Base-by-base conservation (phyloP, 2,113 vertebrate species). In the Actenoides hombroni region DNA sequence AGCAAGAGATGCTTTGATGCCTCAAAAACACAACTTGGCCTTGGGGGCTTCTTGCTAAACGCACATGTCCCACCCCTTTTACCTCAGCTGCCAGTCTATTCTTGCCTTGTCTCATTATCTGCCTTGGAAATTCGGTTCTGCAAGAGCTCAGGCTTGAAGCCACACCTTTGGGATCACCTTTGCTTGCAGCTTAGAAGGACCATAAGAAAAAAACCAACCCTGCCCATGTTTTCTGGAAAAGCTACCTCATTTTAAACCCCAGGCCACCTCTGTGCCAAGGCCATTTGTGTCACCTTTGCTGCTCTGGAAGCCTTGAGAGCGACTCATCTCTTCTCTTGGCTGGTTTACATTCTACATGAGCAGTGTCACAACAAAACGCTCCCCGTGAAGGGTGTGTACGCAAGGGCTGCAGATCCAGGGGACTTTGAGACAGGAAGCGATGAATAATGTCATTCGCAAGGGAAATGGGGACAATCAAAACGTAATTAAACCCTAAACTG, bases 81-180 rank as follows among this genome's bases (percentile, higher is more conserved):
- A 68, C 37, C 46, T 85, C 77, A 67, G 60, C 9, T 86, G 68
- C 86, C 76, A 51, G 86, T 56, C 88, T 83, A 7, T 46, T 95
- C 90, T 83, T 88, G 73, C 78, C 77, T 84, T n/a, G 33, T 18
- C 83, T 87, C 83, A 63, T 60, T 83, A 83, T 39, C 73, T 79
- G 80, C 64, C 79, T 56, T 74, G 70, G 80, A 90, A 95, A 76
- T 75, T 68, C 7, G 69, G 53, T 71, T 93, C 80, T 3, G 3
- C 46, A 71, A 92, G 31, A 73, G 39, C 81, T 75, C 79, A 74
- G 63, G 70, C 40, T 0, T 0, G 0, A 90, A 90, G 64, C 75
- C 95, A 84, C 92, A 63, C 94, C 93, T 97, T 76, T 24, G 20
- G 82, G 64, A 93, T 73, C 40, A 31, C 51, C 84, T 79, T 44